Conservation (phyloP, 2,113 vertebrate genomes). For the Dasyurus viverrinus region DNA sequence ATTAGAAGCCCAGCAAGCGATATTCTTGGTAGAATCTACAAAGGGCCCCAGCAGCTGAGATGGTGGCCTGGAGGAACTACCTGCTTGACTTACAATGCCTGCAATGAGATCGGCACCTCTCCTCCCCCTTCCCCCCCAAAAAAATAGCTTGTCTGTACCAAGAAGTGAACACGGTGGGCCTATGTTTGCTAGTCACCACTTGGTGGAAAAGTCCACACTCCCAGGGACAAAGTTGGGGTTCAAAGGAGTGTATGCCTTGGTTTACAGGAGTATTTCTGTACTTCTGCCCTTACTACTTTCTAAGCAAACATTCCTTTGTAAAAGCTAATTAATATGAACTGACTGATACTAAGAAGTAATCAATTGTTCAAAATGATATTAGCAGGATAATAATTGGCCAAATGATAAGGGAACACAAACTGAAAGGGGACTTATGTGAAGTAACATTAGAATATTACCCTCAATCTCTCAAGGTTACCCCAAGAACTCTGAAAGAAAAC, state of each 20-base stretch:
- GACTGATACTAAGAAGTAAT: background rate
- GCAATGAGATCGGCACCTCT: background rate
- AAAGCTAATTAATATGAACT: no score
- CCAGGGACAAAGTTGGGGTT: background rate
- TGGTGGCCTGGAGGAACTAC: no score
- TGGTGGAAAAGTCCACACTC: background rate
- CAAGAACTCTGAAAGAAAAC: background rate
- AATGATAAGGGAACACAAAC: background rate
- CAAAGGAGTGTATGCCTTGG: background rate
- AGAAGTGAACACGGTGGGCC: background rate
- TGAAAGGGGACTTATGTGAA: background rate
- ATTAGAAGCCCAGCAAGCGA: background rate
- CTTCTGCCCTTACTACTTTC: background rate
- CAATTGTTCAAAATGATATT: background rate
- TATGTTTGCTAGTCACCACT: background rate
- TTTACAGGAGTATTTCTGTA: background rate
- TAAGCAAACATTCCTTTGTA: background rate
- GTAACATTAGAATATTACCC: background rate
- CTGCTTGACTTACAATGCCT: no score
- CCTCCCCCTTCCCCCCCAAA: no score
- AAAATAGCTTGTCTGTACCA: background rate
- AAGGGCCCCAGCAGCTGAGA: no score
- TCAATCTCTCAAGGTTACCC: background rate
- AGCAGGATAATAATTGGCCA: background rate
- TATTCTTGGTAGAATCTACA: no score